phyloP scores from a whole-genome alignment of 2,113 vertebrate genomes.

The Helogale parvula region DNA sequence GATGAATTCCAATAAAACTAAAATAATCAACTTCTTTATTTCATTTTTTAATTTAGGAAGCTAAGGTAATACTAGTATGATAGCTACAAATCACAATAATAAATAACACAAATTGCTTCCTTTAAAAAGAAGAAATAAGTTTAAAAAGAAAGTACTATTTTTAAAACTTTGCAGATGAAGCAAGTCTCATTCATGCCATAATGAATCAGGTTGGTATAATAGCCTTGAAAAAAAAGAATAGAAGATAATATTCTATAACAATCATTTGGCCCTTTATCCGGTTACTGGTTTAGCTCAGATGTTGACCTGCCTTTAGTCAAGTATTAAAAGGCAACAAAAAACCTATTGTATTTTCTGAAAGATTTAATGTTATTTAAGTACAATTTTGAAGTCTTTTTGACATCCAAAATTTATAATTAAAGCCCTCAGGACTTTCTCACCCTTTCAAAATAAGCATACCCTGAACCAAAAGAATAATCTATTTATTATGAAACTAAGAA shows the following conservation, averaged over 20 bases:
- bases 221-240: constrained; percentile 55
- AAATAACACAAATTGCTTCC: constrained; percentile 25
- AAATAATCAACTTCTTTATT: constrained; percentile 43
- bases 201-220: not conserved
- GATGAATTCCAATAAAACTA: constrained; percentile 47
- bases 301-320: constrained; percentile 85
- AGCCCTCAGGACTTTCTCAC: constrained; percentile 72
- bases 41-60: constrained; percentile 58
- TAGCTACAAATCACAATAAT: not conserved
- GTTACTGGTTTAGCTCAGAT: constrained; percentile 83
- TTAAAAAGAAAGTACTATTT: constrained; percentile 37
- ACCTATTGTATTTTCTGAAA: constrained; percentile 84
- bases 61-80: constrained; percentile 8
- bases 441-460: constrained; percentile 76
- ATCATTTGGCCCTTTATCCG: constrained; percentile 83
- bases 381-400: constrained; percentile 78
- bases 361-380: constrained; percentile 83
- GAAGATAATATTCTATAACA: constrained; percentile 73
- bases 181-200: constrained; percentile 1
- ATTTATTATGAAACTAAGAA: constrained; percentile 66
- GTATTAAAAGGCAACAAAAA: constrained; percentile 86
- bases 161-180: constrained; percentile 52
- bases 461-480: constrained; percentile 78
- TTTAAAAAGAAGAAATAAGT: constrained; percentile 46
- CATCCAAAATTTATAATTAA: constrained; percentile 75